Evolutionary conservation across 2,888 invertebrate species (phyloP), one percentile per base, ranked within the genome.

Genomic region (Steinernema carpocapsae): DNA sequence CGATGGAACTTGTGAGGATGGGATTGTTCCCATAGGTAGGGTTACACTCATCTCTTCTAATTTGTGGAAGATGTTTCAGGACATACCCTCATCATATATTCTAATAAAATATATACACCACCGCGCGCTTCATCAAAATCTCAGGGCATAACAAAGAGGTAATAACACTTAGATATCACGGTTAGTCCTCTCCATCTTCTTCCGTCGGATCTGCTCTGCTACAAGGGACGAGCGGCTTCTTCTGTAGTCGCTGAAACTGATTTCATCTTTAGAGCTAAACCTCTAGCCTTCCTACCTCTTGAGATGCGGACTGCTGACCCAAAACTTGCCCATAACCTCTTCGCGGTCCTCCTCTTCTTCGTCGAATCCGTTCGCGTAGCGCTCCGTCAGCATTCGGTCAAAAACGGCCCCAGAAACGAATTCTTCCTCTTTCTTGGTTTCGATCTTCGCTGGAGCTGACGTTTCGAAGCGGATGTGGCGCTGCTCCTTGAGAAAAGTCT

Each of bases 391-490:
- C 56, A 56, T 56, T 14, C 56, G 56, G 6, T 10, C 56, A 19
- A 56, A 56, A 22, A 56, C 26, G 7, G 19, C 26, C 6, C 56
- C 56, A 26, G 56, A 10, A 12, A 56, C 56, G 56, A 56, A 56
- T 19, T 56, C 24, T 26, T 56, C 24, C 12, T 22, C 22, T n/a
- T n/a, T n/a, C 26, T 10, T 3, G 4, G 56, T 24, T 17, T 56
- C 56, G 24, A 56, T 22, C 22, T 24, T 56, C 1, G 24, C 56
- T 14, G 56, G 56, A 4, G 56, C 56, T 26, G 56, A 56, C 6
- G 22, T 56, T 19, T 56, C 56, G 26, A 56, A 56, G 22, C 56
- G 56, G 17, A 56, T 56, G 26, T 56, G 56, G 26, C 56, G 56
- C 12, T 56, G 56, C 26, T 26, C 26, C 56, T 56, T n/a, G 7